Percentiles rank a stretch among this genome's conserved stretches.
Conservation (phyloP, 1,140 invertebrate genomes). For the Drosophila setifemur region DNA sequence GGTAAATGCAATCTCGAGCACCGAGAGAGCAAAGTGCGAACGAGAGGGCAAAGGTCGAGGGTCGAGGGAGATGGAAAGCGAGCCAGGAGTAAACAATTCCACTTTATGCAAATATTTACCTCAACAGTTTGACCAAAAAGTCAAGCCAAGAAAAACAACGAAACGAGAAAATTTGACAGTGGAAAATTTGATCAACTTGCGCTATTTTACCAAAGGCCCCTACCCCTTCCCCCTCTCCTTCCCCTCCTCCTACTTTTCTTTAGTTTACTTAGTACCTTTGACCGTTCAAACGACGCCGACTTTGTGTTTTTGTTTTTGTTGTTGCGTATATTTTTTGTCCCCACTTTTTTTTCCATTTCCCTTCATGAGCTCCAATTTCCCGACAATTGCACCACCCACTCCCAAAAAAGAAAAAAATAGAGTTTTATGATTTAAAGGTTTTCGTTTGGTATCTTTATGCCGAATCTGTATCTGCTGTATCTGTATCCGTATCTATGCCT, state of each 20-base stretch:
- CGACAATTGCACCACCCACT: constrained; percentile 26
- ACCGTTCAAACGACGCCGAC: constrained; percentile 35
- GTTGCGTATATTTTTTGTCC: neutral
- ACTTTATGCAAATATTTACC: constrained; percentile 62
- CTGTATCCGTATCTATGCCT: constrained; percentile 53
- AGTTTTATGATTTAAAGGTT: constrained; percentile 68
- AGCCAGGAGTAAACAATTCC: constrained; percentile 16
- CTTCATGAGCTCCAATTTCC: constrained; percentile 15
- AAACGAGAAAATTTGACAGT: constrained; percentile 41
- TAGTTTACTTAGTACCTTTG: constrained; percentile 40
- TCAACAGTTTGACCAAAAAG: constrained; percentile 45
- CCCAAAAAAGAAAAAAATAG: constrained; percentile 20
- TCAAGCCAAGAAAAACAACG: constrained; percentile 8
- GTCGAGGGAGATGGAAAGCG: constrained; percentile 19
- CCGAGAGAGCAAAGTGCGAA: neutral
- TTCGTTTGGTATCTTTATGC: constrained; percentile 51
- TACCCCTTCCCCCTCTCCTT: neutral
- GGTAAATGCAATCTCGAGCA: constrained; percentile 46
- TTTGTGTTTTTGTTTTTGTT: neutral
- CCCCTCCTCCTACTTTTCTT: neutral
- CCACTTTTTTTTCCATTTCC: neutral
- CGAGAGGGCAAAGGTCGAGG: constrained; percentile 14
- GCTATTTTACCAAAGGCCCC: neutral
- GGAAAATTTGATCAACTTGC: constrained; percentile 48
- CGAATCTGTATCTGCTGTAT: constrained; percentile 28